Base-by-base conservation (phyloP, 2,113 vertebrate genomes). In the Hystrix cristata region DNA sequence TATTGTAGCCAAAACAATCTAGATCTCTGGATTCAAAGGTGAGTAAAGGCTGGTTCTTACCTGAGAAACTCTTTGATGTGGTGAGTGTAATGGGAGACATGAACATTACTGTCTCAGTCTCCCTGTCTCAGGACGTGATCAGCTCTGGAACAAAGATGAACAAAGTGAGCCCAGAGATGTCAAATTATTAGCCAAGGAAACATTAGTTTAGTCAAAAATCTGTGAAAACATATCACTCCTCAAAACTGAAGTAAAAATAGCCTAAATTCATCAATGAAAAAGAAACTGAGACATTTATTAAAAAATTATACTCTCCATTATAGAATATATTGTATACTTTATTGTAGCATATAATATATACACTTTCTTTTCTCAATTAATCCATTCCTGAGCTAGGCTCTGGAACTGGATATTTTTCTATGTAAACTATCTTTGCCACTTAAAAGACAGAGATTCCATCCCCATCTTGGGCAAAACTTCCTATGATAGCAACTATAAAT, bases 101-200 rank as follows among this genome's bases (percentile, higher is more conserved):
- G 34, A 38, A 13, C 7, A 21, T 12, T 6, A 0, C n/a, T 38
- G 3, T 48, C 43, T 57, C 62, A 2, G 12, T 31, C 3, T 34
- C 15, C 82, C 14, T 7, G 23, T 65, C 51, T 1, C 10, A 34
- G 62, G 46, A 4, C 29, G 4, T 8, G 34, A 38, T 7, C 8
- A 29, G 27, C 23, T 38, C 74, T 12, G 59, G 21, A 34, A 53
- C 51, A 23, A 48, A 48, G 19, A 43, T 12, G 9, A 76, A 29
- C 18, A 23, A 60, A 23, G 10, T 51, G 15, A 51, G 2, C 19
- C 80, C 82, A 64, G 43, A 79, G 14, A 7, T 27, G 12, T 62
- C 23, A 51, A 51, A 16, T 86, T 16, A 34, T 46, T 69, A 29
- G 18, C 51, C 43, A n/a, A 87, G 38, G 60, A 69, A 15, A 27